Percentiles rank a stretch among this genome's conserved stretches.
Conservation (phyloP, 2,888 invertebrate species). For the Drosophila meridiana region DNA sequence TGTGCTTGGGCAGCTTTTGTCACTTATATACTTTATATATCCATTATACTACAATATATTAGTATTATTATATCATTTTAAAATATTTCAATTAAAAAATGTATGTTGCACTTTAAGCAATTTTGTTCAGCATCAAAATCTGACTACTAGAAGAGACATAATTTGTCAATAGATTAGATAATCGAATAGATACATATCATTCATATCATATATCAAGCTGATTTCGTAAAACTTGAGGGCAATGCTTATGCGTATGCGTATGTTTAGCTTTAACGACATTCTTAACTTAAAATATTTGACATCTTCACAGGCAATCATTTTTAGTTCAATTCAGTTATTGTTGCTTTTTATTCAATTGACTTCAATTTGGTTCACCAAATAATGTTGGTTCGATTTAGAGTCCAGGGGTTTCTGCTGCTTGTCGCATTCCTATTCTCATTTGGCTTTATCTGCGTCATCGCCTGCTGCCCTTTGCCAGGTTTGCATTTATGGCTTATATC, state of each 20-base stretch:
- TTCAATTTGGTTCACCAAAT: not conserved
- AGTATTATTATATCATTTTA: too few species aligned
- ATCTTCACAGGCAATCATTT: not conserved
- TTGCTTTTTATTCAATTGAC: not conserved
- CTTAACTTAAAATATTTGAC: not conserved
- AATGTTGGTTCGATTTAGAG: not conserved
- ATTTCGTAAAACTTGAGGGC: not conserved
- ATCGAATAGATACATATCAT: constrained; percentile 5
- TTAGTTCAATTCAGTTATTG: not conserved
- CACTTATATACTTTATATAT: too few species aligned
- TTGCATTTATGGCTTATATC: constrained; percentile 1
- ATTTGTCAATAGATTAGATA: not conserved
- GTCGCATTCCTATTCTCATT: not conserved
- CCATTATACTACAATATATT: too few species aligned
- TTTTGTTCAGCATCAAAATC: not conserved
- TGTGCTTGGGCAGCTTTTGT: not conserved
- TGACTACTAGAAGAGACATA: not conserved
- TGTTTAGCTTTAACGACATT: constrained; percentile 31
- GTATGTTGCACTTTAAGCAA: not conserved
- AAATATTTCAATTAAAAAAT: too few species aligned
- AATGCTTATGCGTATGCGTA: constrained; percentile 2
- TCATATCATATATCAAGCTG: too few species aligned
- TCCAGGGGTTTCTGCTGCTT: not conserved
- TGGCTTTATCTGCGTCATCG: not conserved
- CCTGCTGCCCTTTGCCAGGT: constrained; percentile 9